phyloP scores from a whole-genome alignment of 1,140 invertebrate genomes.

The Homalodisca vitripennis region DNA sequence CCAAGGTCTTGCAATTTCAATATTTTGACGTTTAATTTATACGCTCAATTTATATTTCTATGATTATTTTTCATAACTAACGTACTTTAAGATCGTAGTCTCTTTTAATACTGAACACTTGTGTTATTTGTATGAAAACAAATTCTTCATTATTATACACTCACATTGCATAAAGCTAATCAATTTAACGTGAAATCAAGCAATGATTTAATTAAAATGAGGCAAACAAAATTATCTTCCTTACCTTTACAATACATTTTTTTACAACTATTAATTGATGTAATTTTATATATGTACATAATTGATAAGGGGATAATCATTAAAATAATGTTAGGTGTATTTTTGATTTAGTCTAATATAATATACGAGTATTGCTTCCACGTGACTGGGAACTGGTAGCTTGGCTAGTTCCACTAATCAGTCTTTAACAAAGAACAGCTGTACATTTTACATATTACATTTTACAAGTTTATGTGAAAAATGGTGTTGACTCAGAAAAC shows the following conservation, averaged over 20 bases:
- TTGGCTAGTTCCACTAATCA: not conserved
- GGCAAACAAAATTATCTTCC: not conserved
- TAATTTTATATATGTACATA: not conserved
- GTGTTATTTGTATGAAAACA: no score
- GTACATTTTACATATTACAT: not conserved
- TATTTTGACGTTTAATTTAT: not conserved
- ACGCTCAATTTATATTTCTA: not conserved
- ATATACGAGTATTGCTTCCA: not conserved
- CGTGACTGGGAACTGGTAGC: not conserved
- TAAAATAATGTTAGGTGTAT: not conserved
- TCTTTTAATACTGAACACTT: no score
- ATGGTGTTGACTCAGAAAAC: slow-evolving; percentile 6
- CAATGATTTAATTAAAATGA: no score
- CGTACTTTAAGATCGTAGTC: not conserved
- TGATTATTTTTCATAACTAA: not conserved
- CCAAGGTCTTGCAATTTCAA: not conserved
- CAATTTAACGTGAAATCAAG: no score
- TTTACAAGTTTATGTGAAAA: slow-evolving; percentile 9
- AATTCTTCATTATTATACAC: no score
- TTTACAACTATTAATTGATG: no score
- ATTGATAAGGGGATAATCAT: not conserved
- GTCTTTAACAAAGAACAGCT: slow-evolving; percentile 8
- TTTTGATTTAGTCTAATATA: not conserved
- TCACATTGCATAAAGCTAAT: no score
- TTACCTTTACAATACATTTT: not conserved